phyloP scores from a whole-genome alignment of 2,888 invertebrate genomes.

The Acheta domesticus region DNA sequence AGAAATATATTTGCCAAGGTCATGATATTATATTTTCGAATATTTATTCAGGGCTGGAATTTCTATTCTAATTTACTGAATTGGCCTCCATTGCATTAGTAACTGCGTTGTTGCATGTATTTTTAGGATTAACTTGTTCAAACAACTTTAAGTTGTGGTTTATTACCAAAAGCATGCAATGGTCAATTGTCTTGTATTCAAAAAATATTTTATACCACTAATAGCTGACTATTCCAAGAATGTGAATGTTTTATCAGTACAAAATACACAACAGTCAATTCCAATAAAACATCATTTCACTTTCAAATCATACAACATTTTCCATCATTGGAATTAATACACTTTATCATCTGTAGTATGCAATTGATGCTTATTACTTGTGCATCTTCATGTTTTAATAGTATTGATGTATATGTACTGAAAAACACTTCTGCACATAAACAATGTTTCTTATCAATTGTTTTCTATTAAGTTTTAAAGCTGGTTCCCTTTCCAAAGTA shows the following conservation, averaged over 20 bases:
- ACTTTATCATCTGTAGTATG: too few species aligned
- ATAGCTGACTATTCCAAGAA: constrained; percentile 4
- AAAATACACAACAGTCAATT: not conserved
- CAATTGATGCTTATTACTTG: too few species aligned
- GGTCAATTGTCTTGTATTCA: not conserved
- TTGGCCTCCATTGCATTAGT: not conserved
- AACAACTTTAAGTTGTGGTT: not conserved
- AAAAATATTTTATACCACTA: not conserved
- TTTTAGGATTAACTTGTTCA: not conserved
- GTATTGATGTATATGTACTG: too few species aligned
- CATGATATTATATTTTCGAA: not conserved
- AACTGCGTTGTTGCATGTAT: not conserved
- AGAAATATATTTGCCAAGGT: not conserved
- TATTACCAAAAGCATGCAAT: not conserved
- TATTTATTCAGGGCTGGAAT: not conserved
- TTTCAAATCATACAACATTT: not conserved
- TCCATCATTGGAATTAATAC: not conserved
- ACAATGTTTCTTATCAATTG: too few species aligned
- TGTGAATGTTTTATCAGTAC: constrained; percentile 6
- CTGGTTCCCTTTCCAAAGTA: too few species aligned
- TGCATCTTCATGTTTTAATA: too few species aligned
- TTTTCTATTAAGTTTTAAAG: too few species aligned
- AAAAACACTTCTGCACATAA: too few species aligned
- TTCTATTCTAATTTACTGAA: not conserved
- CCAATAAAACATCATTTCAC: not conserved